Base-by-base conservation (phyloP, 2,888 invertebrate genomes). In the Timandra comae region DNA sequence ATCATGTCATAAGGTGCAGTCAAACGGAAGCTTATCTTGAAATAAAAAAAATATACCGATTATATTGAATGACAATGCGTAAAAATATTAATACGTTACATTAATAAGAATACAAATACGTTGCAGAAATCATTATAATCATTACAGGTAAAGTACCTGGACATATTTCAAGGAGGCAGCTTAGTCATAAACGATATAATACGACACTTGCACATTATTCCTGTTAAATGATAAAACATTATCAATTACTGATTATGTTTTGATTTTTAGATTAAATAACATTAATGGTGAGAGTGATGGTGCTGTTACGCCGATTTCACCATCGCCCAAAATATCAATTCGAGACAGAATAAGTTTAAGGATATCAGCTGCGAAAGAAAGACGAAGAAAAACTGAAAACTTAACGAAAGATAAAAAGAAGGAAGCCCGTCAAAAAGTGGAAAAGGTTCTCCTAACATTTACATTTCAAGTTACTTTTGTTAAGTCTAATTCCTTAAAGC, bases 321-420 rank as follows among this genome's bases (percentile, higher is more conserved):
- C 71, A 11, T 45, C 62, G 21, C 59, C 59, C 6, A 63, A 55
- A 55, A 48, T 54, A 45, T 59, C 76, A 25, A 63, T 82, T 32
- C 65, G 76, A n/a, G 48, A 70, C 31, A 75, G 59, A 62, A 76
- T 81, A 41, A 69, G 64, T 31, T 64, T 60, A 20, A 58, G 60
- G 43, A 58, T 79, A 52, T 51, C 61, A 38, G 69, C 71, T 33
- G 70, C 46, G 27, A 69, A 56, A 43, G 67, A 69, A 41, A 69
- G 52, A 50, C 56, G 69, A 7, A 36, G 51, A 41, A 51, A 53
- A 38, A 60, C 41, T 33, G 63, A 58, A 53, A 61, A 41, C 40
- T 51, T 38, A 10, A 43, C 47, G 25, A 49, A 38, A 6, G 67
- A 59, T 24, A 69, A 63, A 47, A 63, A 56, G 42, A 73, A 60